These are phyloP conservation scores for Neoaliturus tenellus DNA, from an alignment of 2,888 invertebrate genomes.

Conservation along the genomic window DNA sequence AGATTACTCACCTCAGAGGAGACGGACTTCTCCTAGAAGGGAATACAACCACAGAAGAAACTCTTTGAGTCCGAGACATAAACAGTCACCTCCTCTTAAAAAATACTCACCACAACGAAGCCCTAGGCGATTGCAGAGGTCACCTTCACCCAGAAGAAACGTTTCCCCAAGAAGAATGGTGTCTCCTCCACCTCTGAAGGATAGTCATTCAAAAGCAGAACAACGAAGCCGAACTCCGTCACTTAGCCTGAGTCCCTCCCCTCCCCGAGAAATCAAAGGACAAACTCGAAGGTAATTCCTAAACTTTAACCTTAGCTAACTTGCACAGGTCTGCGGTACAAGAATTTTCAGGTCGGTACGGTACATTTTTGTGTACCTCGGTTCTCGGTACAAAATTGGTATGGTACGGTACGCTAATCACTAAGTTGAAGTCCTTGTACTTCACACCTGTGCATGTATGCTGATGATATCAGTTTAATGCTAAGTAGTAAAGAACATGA, in stretches of 20 bases:
- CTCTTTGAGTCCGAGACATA: slow-evolving; percentile 22
- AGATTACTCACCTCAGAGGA: slow-evolving; percentile 33
- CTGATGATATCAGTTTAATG: too few relatives aligned
- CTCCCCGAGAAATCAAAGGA: slow-evolving; percentile 34
- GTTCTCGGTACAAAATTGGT: too few relatives aligned
- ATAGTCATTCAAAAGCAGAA: not conserved
- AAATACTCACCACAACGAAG: slow-evolving; percentile 36
- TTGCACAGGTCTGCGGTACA: too few relatives aligned
- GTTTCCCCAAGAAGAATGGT: slow-evolving; percentile 37
- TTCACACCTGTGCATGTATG: too few relatives aligned
- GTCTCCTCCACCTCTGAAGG: slow-evolving; percentile 18
- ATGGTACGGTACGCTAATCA: too few relatives aligned
- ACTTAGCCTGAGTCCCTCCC: slow-evolving; percentile 48
- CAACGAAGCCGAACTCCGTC: slow-evolving; percentile 39
- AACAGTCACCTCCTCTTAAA: slow-evolving; percentile 29
- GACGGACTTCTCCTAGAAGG: slow-evolving; percentile 31
- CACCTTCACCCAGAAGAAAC: slow-evolving; percentile 3
- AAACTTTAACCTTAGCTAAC: too few relatives aligned
- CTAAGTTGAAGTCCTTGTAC: too few relatives aligned
- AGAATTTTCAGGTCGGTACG: too few relatives aligned
- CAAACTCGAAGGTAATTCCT: slow-evolving; percentile 31
- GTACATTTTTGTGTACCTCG: too few relatives aligned
- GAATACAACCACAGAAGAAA: slow-evolving; percentile 31
- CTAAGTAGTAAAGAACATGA: too few relatives aligned
- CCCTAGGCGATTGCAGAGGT: not conserved